phyloP scores from a whole-genome alignment of 2,797 vertebrate genomes.

The Intellagama lesueurii region DNA sequence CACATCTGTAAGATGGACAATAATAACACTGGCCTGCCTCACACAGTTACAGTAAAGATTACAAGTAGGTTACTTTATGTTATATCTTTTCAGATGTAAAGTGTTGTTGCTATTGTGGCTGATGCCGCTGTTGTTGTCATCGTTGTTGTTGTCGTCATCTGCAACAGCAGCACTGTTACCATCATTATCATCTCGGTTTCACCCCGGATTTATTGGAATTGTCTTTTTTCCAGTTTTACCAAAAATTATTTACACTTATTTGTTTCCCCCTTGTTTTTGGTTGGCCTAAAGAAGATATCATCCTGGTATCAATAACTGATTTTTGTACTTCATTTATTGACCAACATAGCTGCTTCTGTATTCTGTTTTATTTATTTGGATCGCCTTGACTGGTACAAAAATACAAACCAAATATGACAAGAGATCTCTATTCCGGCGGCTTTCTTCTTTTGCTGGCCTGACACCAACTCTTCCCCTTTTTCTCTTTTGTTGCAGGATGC shows the following conservation, averaged over 20 bases:
- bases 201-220: not conserved
- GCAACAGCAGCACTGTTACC: too few species aligned
- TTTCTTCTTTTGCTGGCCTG: not conserved
- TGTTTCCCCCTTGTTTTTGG: too few species aligned
- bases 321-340: too few species aligned
- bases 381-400: too few species aligned
- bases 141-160: not conserved
- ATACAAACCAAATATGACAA: not conserved
- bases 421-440: not conserved
- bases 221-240: not conserved
- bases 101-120: not conserved
- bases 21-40: not conserved
- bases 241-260: too few species aligned
- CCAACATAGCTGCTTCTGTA: too few species aligned
- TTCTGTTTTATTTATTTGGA: too few species aligned
- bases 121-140: not conserved
- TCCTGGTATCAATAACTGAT: too few species aligned
- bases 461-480: not conserved
- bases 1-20: not conserved
- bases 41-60: not conserved
- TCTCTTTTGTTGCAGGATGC: conserved; percentile 82
- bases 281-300: too few species aligned
- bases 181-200: not conserved
- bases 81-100: not conserved
- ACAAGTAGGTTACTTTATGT: not conserved